Evolutionary conservation across 2,113 vertebrate species (phyloP).

Genomic region (Chionodraco myersi): DNA sequence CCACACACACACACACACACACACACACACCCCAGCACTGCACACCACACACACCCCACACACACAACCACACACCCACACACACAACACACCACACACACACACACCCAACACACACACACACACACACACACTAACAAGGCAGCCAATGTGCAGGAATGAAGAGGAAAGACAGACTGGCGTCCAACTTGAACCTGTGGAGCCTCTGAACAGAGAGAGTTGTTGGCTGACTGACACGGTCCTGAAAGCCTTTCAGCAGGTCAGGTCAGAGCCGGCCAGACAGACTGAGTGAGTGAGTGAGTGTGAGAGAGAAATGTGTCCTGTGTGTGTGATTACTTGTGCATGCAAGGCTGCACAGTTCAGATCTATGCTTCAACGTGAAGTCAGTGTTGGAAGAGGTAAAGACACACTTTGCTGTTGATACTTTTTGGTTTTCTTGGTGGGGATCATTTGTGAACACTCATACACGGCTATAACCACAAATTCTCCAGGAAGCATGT

Average conservation of each 20-base stretch:
- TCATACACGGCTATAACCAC: background rate
- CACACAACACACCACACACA: background rate
- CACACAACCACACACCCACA: background rate
- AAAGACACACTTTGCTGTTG: background rate
- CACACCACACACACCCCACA: no score
- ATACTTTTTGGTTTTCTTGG: constrained; percentile 6
- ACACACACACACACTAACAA: no score
- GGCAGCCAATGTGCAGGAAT: no score
- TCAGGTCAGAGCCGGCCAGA: constrained; percentile 25
- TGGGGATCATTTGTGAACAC: constrained; percentile 33
- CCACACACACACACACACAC: no score
- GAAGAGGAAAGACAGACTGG: constrained; percentile 20
- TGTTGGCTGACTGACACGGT: constrained; percentile 29
- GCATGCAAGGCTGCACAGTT: constrained; percentile 6
- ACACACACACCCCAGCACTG: no score
- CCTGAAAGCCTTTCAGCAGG: constrained; percentile 50
- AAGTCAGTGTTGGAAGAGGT: constrained; percentile 34
- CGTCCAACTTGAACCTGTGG: constrained; percentile 21
- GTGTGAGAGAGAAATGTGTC: constrained; percentile 22
- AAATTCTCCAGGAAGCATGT: constrained; percentile 11
- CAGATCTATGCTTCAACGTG: constrained; percentile 23
- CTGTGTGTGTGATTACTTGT: constrained; percentile 15
- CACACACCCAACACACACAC: no score
- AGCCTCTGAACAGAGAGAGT: constrained; percentile 20
- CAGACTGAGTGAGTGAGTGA: constrained; percentile 51